Base-by-base conservation (phyloP, 2,113 vertebrate species). In the Ceyx cyanopectus region DNA sequence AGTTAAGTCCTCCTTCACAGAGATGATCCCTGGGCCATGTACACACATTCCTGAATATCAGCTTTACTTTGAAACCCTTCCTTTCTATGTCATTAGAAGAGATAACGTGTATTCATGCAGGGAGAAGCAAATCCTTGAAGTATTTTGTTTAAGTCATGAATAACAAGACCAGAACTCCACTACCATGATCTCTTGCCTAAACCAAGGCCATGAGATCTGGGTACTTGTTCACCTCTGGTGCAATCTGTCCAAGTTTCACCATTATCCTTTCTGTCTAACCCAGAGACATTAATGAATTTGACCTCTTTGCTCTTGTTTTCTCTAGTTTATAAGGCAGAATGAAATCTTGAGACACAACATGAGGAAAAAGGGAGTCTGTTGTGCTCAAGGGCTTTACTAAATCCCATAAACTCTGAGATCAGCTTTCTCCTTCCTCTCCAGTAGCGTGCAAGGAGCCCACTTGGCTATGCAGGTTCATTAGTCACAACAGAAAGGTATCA, bases 401-500 rank as follows among this genome's bases (percentile, higher is more conserved):
- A 65, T 18, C 7, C 32, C 67, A 69, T 87, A 82, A 93, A 91
- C 86, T 73, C 60, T 62, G 58, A 90, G 53, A 81, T 63, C 66
- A 95, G 41, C 67, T 81, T 89, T 72, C 30, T 62, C 29, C 85
- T 90, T 90, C 81, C 30, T 75, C 40, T 90, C 58, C 72, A 51
- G 78, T 89, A 82, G 50, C 32, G 0, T 62, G 51, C 54, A 90
- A 89, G 74, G 18, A 92, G 22, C 54, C 63, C 50, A 69, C 70
- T 89, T 94, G 81, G 62, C 70, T 89, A 8, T 27, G 86, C 41
- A 69, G 89, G 37, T 46, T 81, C 86, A 84, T 94, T 89, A 94
- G 92, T 94, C 81, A 93, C 86, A 89, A 87, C 41, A 79, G 66
- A 90, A 81, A 90, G 54, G 80, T 77, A 90, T 83, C 70, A 79